Conservation (phyloP, 1,140 invertebrate species). For the Mactra quadrangularis region DNA sequence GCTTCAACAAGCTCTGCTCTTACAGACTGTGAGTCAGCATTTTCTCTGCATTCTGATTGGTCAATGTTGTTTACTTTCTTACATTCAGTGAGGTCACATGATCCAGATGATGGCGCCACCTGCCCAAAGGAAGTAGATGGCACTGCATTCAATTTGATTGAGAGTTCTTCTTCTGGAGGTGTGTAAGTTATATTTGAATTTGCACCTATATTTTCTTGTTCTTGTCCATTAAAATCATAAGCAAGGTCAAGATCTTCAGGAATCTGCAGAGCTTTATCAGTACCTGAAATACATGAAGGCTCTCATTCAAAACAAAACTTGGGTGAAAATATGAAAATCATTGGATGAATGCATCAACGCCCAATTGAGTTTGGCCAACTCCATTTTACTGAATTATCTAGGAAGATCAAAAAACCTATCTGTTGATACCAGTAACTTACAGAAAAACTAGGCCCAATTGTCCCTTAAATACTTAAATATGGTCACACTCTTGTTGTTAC, state of each 20-base stretch:
- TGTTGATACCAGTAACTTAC: no score
- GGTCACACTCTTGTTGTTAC: no score
- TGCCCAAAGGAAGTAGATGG: constrained; percentile 30
- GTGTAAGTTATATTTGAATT: constrained; percentile 15
- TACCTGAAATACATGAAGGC: constrained; percentile 60
- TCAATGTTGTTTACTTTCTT: background rate
- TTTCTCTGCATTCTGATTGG: constrained; percentile 8
- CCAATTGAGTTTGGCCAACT: no score
- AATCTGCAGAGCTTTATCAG: constrained; percentile 50
- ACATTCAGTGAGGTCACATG: constrained; percentile 33
- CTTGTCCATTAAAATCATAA: background rate
- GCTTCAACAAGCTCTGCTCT: constrained; percentile 47
- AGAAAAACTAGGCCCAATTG: no score
- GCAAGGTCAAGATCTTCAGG: constrained; percentile 58
- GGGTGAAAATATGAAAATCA: no score
- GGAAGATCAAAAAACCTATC: no score
- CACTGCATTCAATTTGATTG: background rate
- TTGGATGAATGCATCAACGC: no score
- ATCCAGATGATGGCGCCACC: constrained; percentile 38
- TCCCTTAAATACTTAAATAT: no score
- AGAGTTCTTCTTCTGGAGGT: constrained; percentile 27
- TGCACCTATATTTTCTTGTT: background rate
- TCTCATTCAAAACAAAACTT: no score
- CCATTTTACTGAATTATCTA: no score
- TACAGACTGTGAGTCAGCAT: background rate